Evolutionary conservation across 2,113 vertebrate species (phyloP).

Genomic region (Rynchops niger): DNA sequence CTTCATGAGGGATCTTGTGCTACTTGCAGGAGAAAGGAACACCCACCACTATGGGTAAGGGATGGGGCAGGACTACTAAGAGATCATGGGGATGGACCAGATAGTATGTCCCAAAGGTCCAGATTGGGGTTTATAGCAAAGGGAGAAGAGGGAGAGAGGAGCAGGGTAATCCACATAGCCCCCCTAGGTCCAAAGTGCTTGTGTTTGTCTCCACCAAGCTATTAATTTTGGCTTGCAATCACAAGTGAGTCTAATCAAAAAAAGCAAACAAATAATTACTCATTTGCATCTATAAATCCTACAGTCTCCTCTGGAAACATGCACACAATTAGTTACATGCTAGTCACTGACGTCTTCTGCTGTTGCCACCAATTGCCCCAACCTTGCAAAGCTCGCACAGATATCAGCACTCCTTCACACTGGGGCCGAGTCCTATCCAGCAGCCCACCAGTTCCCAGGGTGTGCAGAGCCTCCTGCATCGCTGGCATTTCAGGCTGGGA

Average conservation of each 20-base stretch:
- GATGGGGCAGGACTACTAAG: neutral
- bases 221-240: neutral
- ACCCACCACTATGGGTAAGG: neutral
- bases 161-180: neutral
- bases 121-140: neutral
- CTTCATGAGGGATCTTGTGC: neutral
- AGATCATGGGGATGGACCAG: neutral
- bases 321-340: neutral
- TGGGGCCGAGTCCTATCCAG: rapidly evolving
- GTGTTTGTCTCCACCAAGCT: neutral
- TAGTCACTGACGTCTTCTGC: neutral
- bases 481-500: neutral
- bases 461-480: neutral
- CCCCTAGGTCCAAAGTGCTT: neutral
- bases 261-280: neutral
- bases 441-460: neutral
- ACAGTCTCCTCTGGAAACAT: neutral
- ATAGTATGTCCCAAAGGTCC: neutral
- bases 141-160: neutral
- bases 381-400: neutral
- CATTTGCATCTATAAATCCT: neutral
- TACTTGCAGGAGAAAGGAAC: neutral
- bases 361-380: neutral
- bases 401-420: neutral
- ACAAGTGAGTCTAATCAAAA: rapidly evolving